phyloP scores from a whole-genome alignment of 2,113 vertebrate genomes.

The Donacobius atricapilla region DNA sequence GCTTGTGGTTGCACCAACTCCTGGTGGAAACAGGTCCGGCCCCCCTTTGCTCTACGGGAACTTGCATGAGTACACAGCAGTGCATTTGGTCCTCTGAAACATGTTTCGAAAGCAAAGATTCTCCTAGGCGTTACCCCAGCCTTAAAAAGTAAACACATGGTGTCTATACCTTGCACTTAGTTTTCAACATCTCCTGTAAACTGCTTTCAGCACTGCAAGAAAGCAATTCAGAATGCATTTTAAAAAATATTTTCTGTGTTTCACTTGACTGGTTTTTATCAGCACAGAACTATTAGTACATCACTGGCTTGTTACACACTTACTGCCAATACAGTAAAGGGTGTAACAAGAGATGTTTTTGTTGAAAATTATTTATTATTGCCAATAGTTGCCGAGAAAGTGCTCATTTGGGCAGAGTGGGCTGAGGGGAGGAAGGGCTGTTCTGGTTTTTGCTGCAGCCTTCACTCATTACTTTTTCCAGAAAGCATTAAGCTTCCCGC shows the following conservation, averaged over 20 bases:
- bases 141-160: slow-evolving; percentile 3
- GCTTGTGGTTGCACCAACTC: neutral
- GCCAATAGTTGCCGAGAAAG: neutral
- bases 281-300: neutral
- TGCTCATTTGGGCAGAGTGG: neutral
- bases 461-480: slow-evolving; percentile 3
- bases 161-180: neutral
- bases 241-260: neutral
- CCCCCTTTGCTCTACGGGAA: neutral
- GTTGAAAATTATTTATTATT: slow-evolving; percentile 21
- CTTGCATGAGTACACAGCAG: neutral
- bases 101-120: neutral
- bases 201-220: neutral
- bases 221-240: neutral
- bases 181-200: slow-evolving; percentile 10
- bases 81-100: neutral
- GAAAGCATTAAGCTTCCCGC: neutral
- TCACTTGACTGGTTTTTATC: neutral
- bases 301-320: neutral
- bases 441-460: neutral
- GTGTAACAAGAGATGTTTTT: neutral
- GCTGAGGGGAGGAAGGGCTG: neutral
- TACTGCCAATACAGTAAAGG: neutral
- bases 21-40: neutral
- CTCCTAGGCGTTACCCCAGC: neutral